Evolutionary conservation across 2,797 vertebrate species (phyloP), one percentile per base, ranked within the genome.

Genomic region (Enteromius unitaeniatus): DNA sequence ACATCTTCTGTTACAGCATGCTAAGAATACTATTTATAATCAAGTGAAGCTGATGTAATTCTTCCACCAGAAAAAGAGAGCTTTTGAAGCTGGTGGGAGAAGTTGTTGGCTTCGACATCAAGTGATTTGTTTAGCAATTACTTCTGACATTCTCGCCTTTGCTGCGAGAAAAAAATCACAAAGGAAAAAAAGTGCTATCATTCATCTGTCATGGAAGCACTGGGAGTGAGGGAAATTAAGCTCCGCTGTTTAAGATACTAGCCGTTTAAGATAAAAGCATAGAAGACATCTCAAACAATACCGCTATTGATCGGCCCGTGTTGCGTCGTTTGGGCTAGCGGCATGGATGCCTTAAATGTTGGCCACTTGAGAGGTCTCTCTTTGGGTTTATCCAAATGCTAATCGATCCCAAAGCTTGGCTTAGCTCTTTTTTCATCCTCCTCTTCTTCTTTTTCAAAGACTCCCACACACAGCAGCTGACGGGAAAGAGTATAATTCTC

Each of bases 331-430:
- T 88, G 89, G 79, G 68, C 74, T 70, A 51, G 81, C 51, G 26
- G 60, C 34, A 31, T 68, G 47, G 64, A 34, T 47, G 73, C 47
- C 60, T 78, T 76, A 79, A 84, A 84, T 51, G 40, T 19, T 21
- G 53, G 65, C 91, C 88, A 90, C 86, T 90, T 91, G 88, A 91
- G 92, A 92, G 90, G 89, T 90, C 92, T 92, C 82, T 83, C 42
- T n/a, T 90, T 87, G 87, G 82, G 90, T 92, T 93, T 93, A 91
- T 94, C 92, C 92, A 92, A 94, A 94, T 93, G 93, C 92, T 94
- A 92, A 94, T 95, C 92, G 91, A 92, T 93, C 92, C 90, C 91
- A 91, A 92, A 91, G 91, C 91, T 45, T 89, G 90, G 90, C 88
- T 89, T 89, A 91, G 89, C 89, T 85, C 53, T 82, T 72, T 77